A percentile compares a stretch with the other conserved stretches of the same genome.
Evolutionary conservation across 2,888 invertebrate genomes (phyloP).

Genomic region (Drosophila mettleri): DNA sequence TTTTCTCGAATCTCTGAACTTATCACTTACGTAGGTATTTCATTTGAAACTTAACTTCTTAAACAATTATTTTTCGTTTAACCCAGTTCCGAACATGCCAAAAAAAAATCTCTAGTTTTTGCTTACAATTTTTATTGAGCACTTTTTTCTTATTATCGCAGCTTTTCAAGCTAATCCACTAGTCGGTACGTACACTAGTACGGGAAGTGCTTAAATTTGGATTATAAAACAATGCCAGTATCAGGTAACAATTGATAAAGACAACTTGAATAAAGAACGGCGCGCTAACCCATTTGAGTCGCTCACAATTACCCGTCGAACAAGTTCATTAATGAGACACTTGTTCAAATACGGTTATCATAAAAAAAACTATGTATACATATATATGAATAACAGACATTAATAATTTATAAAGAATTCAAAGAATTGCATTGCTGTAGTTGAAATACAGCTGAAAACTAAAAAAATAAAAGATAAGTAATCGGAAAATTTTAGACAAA

Average conservation of each 20-base stretch:
- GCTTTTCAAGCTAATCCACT: slow-evolving; percentile 4
- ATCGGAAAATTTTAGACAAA: no score
- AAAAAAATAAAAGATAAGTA: background rate
- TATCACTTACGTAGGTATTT: no score
- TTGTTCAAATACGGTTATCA: slow-evolving; percentile 58
- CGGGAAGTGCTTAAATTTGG: background rate
- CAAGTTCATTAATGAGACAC: slow-evolving; percentile 41
- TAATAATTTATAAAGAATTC: slow-evolving; percentile 17
- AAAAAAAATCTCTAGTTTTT: background rate
- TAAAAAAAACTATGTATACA: slow-evolving; percentile 46
- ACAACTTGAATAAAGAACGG: slow-evolving; percentile 22
- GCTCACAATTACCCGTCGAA: slow-evolving; percentile 28
- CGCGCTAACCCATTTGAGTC: slow-evolving; percentile 51
- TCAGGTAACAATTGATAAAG: slow-evolving; percentile 28
- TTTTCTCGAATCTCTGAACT: background rate
- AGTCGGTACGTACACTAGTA: background rate
- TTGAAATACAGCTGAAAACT: background rate
- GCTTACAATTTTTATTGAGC: background rate
- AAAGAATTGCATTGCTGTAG: slow-evolving; percentile 13
- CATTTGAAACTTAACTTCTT: no score
- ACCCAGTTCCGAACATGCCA: background rate
- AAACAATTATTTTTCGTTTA: background rate
- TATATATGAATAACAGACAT: slow-evolving; percentile 40
- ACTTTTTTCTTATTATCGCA: slow-evolving; percentile 15
- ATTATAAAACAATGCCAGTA: slow-evolving; percentile 13